phyloP scores from a whole-genome alignment of 2,113 vertebrate genomes.

The Megaceryle maxima region DNA sequence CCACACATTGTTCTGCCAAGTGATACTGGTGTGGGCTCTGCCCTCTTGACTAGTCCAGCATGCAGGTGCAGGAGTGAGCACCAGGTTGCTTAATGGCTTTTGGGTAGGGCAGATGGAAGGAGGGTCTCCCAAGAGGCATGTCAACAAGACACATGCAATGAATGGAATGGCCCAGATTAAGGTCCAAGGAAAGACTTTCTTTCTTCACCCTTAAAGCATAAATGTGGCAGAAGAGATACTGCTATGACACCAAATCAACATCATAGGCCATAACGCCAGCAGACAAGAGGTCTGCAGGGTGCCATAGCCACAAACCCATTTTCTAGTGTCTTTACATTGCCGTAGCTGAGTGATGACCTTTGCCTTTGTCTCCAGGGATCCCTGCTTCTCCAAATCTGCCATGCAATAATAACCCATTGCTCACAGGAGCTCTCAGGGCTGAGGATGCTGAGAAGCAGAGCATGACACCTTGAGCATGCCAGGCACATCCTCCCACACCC shows the following conservation, averaged over 20 bases:
- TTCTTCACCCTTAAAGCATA: neutral
- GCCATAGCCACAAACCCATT: neutral
- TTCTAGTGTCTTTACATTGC: neutral
- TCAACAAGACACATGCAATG: neutral
- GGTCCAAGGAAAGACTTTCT: neutral
- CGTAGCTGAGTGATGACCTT: neutral
- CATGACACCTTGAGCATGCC: fast-evolving
- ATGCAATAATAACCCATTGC: fast-evolving
- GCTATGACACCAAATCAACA: neutral
- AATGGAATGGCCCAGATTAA: fast-evolving
- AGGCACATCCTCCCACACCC: neutral
- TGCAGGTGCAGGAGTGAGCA: neutral
- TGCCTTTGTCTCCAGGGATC: neutral
- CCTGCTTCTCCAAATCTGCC: neutral
- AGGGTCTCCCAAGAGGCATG: neutral
- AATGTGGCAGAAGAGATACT: neutral
- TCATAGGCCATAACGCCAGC: fast-evolving
- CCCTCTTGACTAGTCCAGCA: fast-evolving
- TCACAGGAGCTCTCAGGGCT: fast-evolving
- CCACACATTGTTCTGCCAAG: fast-evolving
- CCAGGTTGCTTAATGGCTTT: neutral
- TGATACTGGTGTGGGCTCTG: neutral
- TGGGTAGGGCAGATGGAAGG: neutral
- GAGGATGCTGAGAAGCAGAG: neutral
- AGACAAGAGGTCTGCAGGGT: neutral